A percentile compares a stretch with the other conserved stretches of the same genome.
phyloP scores from a whole-genome alignment of 2,888 invertebrate genomes.

The Auanema sp. region DNA sequence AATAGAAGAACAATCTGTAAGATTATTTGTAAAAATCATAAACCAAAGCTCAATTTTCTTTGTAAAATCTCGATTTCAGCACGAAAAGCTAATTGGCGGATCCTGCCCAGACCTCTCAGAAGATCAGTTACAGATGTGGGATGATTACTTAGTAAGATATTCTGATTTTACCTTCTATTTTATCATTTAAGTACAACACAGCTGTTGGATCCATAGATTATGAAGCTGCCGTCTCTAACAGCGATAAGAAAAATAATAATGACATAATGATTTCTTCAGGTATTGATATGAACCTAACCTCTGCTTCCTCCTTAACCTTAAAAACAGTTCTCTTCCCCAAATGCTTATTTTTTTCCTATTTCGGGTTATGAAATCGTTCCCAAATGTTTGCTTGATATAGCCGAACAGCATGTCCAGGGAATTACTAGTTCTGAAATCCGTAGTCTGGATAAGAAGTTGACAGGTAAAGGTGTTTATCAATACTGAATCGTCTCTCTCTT shows the following conservation, averaged over 20 bases:
- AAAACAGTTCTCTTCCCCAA: constrained; percentile 3
- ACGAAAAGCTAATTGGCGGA: constrained; percentile 22
- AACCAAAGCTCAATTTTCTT: too few species aligned
- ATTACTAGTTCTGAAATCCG: constrained; percentile 41
- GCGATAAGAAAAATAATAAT: constrained; percentile 11
- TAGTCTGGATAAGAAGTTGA: constrained; percentile 43
- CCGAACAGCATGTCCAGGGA: constrained; percentile 42
- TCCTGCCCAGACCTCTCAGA: constrained; percentile 54
- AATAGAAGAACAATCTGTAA: too few species aligned
- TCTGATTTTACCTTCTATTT: background rate
- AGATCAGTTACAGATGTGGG: constrained; percentile 51
- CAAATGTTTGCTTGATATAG: constrained; percentile 38
- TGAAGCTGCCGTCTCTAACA: background rate
- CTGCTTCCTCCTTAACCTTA: background rate
- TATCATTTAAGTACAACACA: constrained; percentile 30
- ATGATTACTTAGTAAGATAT: constrained; percentile 47
- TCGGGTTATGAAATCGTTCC: constrained; percentile 52
- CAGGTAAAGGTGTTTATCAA: too few species aligned
- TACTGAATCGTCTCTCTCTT: background rate
- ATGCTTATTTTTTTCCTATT: constrained; percentile 3
- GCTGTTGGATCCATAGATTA: constrained; percentile 29
- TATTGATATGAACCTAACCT: too few species aligned
- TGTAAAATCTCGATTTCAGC: background rate
- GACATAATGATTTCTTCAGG: background rate
- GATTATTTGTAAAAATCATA: too few species aligned